A percentile compares a stretch with the other conserved stretches of the same genome.
Conservation (phyloP, 2,888 invertebrate species). For the Drosophila atripex region DNA sequence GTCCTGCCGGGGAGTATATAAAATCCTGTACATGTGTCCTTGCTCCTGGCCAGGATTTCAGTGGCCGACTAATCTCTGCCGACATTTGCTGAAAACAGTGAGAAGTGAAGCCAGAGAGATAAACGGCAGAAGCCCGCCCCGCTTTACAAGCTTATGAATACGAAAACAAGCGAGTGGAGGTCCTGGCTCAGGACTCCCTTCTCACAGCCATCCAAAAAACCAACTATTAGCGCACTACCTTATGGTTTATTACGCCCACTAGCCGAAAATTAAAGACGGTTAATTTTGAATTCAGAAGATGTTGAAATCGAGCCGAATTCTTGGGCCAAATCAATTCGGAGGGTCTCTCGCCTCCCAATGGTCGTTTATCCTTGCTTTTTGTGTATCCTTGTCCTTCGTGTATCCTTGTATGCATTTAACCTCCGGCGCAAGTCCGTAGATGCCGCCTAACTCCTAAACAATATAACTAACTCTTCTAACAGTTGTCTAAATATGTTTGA, state of each 20-base stretch:
- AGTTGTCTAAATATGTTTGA: too few species aligned
- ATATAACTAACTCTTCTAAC: too few species aligned
- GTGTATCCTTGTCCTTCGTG: too few species aligned
- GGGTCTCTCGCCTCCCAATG: not conserved
- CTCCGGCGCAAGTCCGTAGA: too few species aligned
- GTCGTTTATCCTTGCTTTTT: not conserved
- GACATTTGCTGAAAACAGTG: conserved; percentile 62
- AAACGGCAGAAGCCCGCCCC: conserved; percentile 8
- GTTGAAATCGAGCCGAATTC: not conserved
- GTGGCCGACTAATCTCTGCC: conserved; percentile 72
- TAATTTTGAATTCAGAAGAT: not conserved
- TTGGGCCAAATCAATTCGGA: not conserved
- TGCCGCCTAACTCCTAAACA: too few species aligned
- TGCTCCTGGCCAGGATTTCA: conserved; percentile 52
- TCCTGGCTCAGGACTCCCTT: not conserved
- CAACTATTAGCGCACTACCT: not conserved
- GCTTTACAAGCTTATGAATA: conserved; percentile 42
- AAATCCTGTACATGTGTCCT: conserved; percentile 58
- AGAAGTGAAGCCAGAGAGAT: not conserved
- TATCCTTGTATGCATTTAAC: too few species aligned
- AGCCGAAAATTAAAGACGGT: not conserved
- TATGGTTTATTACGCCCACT: not conserved
- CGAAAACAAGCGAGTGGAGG: conserved; percentile 15
- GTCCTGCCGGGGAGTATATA: conserved; percentile 37
- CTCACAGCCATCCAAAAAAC: not conserved